A percentile compares a stretch with the other conserved stretches of the same genome.
These are phyloP conservation scores for Holcopasites calliopsidis DNA, from an alignment of 1,140 invertebrate genomes.

Conservation along the genomic window DNA sequence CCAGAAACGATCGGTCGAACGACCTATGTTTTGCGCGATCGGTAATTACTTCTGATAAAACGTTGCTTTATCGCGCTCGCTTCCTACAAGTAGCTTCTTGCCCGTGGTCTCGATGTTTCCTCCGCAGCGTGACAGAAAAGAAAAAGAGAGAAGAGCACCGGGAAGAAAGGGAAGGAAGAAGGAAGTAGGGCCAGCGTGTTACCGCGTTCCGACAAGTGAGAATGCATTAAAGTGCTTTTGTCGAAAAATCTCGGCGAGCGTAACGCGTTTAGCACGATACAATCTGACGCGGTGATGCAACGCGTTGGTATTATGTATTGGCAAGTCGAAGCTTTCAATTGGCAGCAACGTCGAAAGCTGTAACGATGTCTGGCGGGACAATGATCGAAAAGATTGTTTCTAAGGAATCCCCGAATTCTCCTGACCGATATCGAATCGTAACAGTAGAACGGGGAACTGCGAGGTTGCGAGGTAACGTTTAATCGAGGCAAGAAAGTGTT, in stretches of 20 bases:
- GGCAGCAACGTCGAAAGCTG: conserved; percentile 6
- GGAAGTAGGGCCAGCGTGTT: not conserved
- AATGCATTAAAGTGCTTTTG: conserved; percentile 7
- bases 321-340: conserved; percentile 18
- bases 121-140: not conserved
- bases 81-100: conserved; percentile 6
- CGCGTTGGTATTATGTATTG: conserved; percentile 28
- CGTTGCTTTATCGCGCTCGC: conserved; percentile 17
- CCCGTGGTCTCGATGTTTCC: not conserved
- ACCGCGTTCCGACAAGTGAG: not conserved
- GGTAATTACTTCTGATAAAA: conserved; percentile 25
- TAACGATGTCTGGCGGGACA: not conserved
- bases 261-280: conserved; percentile 39
- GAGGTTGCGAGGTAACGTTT: not conserved
- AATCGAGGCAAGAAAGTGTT: conserved; percentile 5
- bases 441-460: not conserved
- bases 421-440: not conserved
- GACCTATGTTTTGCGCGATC: conserved; percentile 20
- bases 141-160: not conserved
- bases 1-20: conserved; percentile 11
- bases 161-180: not conserved
- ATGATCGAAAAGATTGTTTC: no score
- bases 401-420: conserved; percentile 12
- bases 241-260: conserved; percentile 35
- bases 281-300: conserved; percentile 36